Percentiles rank a stretch among this genome's conserved stretches.
Conservation (phyloP, 2,888 invertebrate genomes). For the Gastracanthus pulcherrimus region DNA sequence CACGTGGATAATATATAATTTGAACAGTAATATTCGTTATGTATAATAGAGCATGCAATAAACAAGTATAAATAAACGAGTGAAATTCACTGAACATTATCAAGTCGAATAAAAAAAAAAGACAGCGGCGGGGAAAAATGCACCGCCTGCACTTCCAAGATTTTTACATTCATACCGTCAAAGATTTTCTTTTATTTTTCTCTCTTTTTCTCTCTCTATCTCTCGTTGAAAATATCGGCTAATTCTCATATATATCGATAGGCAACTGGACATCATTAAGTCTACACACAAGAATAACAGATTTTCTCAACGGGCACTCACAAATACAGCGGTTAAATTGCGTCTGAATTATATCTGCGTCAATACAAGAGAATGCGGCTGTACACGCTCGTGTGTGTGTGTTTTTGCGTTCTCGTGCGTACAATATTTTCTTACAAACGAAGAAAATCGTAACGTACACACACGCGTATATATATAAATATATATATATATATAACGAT, state of each 20-base stretch:
- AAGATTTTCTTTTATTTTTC: no score
- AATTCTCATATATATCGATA: slow-evolving; percentile 49
- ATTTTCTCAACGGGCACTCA: slow-evolving; percentile 43
- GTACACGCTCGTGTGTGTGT: slow-evolving; percentile 8
- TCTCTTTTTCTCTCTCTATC: no score
- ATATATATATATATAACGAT: no score
- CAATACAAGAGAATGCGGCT: slow-evolving; percentile 33
- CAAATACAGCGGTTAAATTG: no score
- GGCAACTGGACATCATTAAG: slow-evolving; percentile 47
- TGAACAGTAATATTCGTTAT: not conserved
- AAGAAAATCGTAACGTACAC: slow-evolving; percentile 24
- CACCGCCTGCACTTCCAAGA: slow-evolving; percentile 53
- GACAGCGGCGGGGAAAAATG: not conserved
- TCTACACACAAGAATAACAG: slow-evolving; percentile 48
- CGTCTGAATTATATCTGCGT: slow-evolving; percentile 38
- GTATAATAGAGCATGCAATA: not conserved
- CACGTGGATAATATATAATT: not conserved
- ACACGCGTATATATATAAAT: no score
- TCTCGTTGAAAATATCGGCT: slow-evolving; percentile 49
- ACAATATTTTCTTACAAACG: not conserved
- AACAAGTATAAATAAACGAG: not conserved
- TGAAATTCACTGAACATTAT: not conserved
- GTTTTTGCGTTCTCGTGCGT: no score
- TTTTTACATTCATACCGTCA: slow-evolving; percentile 42
- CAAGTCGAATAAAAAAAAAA: no score